phyloP scores from a whole-genome alignment of 2,797 vertebrate species.

The Microctenopoma steveboyesi region DNA sequence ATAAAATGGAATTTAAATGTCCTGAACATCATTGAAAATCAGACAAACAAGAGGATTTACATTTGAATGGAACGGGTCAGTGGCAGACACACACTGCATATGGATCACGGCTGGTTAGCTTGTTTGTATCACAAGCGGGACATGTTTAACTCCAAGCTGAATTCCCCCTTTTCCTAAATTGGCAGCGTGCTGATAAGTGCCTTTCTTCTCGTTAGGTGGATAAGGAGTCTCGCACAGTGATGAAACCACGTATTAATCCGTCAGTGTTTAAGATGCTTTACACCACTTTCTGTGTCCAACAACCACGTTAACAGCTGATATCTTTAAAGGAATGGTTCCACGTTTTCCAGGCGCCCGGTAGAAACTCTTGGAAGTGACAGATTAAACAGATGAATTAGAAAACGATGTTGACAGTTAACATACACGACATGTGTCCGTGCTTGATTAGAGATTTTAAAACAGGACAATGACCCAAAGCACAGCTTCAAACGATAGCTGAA shows the following conservation, averaged over 20 bases:
- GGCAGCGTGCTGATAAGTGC: conserved; percentile 13
- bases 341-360: not conserved
- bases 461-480: no score
- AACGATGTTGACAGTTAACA: no score
- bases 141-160: conserved; percentile 12
- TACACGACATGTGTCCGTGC: no score
- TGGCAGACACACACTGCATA: conserved; percentile 30
- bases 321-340: not conserved
- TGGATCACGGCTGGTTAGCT: conserved; percentile 40
- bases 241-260: conserved; percentile 25
- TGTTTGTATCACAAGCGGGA: conserved; percentile 36
- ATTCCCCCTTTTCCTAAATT: conserved; percentile 1
- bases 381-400: no score
- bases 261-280: conserved; percentile 13
- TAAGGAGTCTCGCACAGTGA: not conserved
- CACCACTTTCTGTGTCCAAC: not conserved
- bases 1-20: conserved; percentile 37
- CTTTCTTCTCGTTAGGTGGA: conserved; percentile 14
- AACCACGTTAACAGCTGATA: not conserved
- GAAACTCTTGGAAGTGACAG: not conserved
- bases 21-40: conserved; percentile 37
- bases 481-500: no score
- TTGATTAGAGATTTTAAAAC: no score
- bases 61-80: conserved; percentile 36
- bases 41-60: conserved; percentile 51